A percentile compares a stretch with the other conserved stretches of the same genome.
These are phyloP conservation scores for Hippocampus barbouri DNA, from an alignment of 2,113 vertebrate species.

Conservation along the genomic window DNA sequence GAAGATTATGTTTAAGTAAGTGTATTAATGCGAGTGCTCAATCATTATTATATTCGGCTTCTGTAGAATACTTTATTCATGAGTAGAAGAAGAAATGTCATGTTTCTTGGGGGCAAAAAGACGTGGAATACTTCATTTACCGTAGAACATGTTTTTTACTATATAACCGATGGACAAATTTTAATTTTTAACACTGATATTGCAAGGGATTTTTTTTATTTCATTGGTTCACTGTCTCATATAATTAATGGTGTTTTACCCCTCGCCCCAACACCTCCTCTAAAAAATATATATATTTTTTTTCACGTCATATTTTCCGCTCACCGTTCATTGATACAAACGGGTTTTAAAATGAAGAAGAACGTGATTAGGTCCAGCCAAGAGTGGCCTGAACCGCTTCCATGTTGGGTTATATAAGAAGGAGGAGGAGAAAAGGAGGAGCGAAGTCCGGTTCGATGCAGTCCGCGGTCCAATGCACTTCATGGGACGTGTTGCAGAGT, in stretches of 20 bases:
- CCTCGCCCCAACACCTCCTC: too few species aligned
- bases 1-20: too few species aligned
- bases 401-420: constrained; percentile 20
- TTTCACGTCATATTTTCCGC: neutral
- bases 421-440: constrained; percentile 1
- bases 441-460: neutral
- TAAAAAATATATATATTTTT: neutral
- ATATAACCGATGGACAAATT: neutral
- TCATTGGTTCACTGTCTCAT: too few species aligned
- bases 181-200: neutral
- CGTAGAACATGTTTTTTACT: too few species aligned
- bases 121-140: too few species aligned
- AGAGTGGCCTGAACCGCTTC: neutral
- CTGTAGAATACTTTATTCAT: too few species aligned
- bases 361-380: neutral
- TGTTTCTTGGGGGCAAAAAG: too few species aligned
- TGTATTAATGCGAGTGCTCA: too few species aligned
- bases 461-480: neutral
- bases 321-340: neutral
- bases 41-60: too few species aligned
- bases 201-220: neutral
- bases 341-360: neutral
- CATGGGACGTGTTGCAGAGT: neutral
- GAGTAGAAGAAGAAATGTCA: too few species aligned
- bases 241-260: too few species aligned